Evolutionary conservation across 2,797 vertebrate species (phyloP), one percentile per base, ranked within the genome.

Genomic region (Lacerta agilis): DNA sequence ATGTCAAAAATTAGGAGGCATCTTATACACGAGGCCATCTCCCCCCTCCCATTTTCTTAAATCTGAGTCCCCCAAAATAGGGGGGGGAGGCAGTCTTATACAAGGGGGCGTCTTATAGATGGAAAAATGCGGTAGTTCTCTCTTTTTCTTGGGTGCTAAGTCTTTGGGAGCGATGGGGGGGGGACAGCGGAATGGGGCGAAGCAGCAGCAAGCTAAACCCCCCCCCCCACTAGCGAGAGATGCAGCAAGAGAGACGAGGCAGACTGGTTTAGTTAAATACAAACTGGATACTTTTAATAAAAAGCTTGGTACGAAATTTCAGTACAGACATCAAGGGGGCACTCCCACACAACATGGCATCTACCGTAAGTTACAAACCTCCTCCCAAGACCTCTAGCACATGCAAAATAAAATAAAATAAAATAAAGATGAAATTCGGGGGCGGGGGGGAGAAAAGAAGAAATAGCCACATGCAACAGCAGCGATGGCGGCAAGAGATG

Each of bases 171-270:
- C 92, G 91, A 96, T 94, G 92, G 94, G 93, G 94, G 92, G 92
- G 90, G 33, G 33, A 33, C 11, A 96, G 96, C 95, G 92, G 96
- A 96, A 97, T 97, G 97, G 95, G 96, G 97, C 3, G 49, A 55
- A 97, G 97, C 97, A 97, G 97, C 96, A 91, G 94, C 94, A 94
- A 96, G 96, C 97, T 98, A 97, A 97, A 95, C 38, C 2, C 38
- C 38, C 38, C 92, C 95, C 97, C 45, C 49, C 49, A 49, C 98
- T 97, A 97, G 95, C 96, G 96, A 97, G 95, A 97, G 97, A 98
- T 98, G 98, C 97, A 98, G 98, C 98, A 98, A 98, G 98, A 99
- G 98, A 99, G 98, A 99, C 98, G 98, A 98, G 98, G 97, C 97
- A 99, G 98, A 98, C 98, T 95, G 97, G 96, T 97, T 98, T 98